phyloP scores from a whole-genome alignment of 1,140 invertebrate genomes.

The Venustaconcha ellipsiformis region DNA sequence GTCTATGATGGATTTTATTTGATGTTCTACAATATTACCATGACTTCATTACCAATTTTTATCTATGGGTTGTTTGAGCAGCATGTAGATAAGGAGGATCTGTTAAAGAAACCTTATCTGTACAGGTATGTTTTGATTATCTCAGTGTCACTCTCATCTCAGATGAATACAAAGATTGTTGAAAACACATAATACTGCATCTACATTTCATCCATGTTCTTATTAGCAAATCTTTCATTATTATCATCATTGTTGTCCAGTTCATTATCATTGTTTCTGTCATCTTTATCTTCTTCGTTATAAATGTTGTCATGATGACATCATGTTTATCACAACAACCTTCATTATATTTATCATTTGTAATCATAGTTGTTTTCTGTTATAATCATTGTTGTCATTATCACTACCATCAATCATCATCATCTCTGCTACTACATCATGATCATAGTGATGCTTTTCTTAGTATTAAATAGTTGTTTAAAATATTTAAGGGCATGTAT shows the following conservation, averaged over 20 bases:
- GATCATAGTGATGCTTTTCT: too few species aligned
- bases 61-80: constrained; percentile 87
- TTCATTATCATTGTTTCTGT: constrained; percentile 72
- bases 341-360: too few species aligned
- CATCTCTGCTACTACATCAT: too few species aligned
- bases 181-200: background rate
- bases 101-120: constrained; percentile 77
- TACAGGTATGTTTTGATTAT: constrained; percentile 72
- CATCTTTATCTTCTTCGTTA: background rate
- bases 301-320: too few species aligned
- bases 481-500: too few species aligned
- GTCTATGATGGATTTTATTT: constrained; percentile 64
- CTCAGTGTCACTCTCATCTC: background rate
- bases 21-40: constrained; percentile 67
- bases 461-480: too few species aligned
- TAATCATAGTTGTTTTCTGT: too few species aligned
- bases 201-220: background rate
- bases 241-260: constrained; percentile 65
- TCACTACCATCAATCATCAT: too few species aligned
- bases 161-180: background rate
- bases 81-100: constrained; percentile 75
- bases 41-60: constrained; percentile 66
- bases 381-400: too few species aligned
- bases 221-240: constrained; percentile 9
- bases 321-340: too few species aligned